Conservation (phyloP, 2,113 vertebrate species). For the Leiothrix lutea region DNA sequence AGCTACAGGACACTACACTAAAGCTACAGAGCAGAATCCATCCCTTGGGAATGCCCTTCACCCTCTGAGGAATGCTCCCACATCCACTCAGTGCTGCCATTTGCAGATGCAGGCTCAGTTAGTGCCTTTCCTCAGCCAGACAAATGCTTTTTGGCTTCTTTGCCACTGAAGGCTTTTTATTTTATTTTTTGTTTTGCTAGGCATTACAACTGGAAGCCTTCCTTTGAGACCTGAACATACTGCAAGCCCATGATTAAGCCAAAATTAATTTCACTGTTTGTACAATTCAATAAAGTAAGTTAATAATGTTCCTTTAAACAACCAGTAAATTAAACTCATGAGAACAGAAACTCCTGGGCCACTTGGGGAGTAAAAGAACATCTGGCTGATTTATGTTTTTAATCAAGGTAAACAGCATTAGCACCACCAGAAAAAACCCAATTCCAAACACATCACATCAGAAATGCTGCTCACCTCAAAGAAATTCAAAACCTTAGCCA, state of each 20-base stretch:
- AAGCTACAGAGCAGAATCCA: neutral
- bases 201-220: neutral
- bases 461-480: conserved; percentile 86
- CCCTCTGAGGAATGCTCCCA: neutral
- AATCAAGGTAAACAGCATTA: neutral
- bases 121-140: neutral
- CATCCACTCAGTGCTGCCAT: neutral
- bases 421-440: neutral
- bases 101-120: neutral
- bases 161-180: neutral
- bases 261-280: neutral
- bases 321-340: neutral
- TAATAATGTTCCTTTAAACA: neutral
- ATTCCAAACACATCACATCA: neutral
- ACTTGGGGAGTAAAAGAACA: neutral
- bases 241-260: neutral
- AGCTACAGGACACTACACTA: neutral
- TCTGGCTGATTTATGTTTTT: neutral
- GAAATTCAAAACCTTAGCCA: conserved; percentile 89
- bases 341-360: neutral
- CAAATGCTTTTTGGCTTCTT: neutral
- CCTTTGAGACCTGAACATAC: neutral
- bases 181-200: neutral
- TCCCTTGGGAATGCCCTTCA: neutral
- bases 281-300: neutral